Conservation (phyloP, 2,888 invertebrate genomes). For the Allygus modestus region DNA sequence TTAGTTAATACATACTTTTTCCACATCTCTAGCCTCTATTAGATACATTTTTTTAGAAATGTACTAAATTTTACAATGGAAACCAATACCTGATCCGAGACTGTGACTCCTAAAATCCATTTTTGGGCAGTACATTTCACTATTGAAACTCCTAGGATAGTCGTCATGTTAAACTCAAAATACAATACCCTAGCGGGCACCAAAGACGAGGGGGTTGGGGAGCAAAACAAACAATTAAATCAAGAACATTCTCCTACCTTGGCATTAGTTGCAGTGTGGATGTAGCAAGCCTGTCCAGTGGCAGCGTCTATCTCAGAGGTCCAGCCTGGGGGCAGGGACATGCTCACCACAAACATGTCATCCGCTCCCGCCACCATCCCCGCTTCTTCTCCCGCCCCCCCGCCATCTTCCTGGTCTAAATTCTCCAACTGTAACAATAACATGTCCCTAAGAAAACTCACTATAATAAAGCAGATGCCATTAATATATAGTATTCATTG, state of each 20-base stretch:
- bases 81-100: no score
- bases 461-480: background rate
- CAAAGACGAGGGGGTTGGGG: no score
- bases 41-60: no score
- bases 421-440: constrained; percentile 30
- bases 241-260: constrained; percentile 73
- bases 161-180: no score
- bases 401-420: constrained; percentile 66
- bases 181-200: no score
- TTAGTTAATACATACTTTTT: no score
- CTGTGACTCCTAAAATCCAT: no score
- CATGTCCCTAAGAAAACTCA: background rate
- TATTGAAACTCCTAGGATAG: no score
- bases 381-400: constrained; percentile 58
- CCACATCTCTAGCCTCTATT: no score
- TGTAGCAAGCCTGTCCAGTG: constrained; percentile 75
- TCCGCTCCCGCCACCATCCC: constrained; percentile 68
- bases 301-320: constrained; percentile 73
- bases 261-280: constrained; percentile 76
- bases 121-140: no score
- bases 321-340: constrained; percentile 75
- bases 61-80: no score
- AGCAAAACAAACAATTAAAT: no score
- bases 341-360: constrained; percentile 54
- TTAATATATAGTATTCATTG: background rate